A percentile compares a stretch with the other conserved stretches of the same genome.
These are phyloP conservation scores for Salvelinus alpinus DNA, from an alignment of 2,113 vertebrate species.

Conservation along the genomic window DNA sequence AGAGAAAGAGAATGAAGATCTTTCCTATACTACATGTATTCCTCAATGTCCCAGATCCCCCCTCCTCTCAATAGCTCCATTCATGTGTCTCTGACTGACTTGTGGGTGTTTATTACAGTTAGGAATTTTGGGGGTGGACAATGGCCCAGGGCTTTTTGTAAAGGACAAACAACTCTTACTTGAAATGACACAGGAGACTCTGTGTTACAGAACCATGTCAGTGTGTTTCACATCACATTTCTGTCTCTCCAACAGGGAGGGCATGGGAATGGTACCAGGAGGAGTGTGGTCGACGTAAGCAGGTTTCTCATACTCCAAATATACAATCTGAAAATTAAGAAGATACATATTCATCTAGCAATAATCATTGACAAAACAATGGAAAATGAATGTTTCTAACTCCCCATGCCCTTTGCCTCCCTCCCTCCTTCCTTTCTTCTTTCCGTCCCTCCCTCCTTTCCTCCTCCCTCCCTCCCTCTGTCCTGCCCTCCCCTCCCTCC, in stretches of 20 bases:
- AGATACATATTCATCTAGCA: not conserved
- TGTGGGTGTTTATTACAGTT: constrained; percentile 9
- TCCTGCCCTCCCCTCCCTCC: too few species aligned
- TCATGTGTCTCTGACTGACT: constrained; percentile 6
- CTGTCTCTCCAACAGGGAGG: constrained; percentile 52
- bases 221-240: not conserved
- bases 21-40: not conserved
- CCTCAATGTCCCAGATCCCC: too few species aligned
- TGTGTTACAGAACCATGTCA: not conserved
- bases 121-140: not conserved
- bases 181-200: not conserved
- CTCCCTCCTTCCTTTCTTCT: too few species aligned
- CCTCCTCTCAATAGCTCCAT: constrained; percentile 27
- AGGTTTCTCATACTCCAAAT: not conserved
- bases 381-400: not conserved
- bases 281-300: constrained; percentile 52
- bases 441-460: too few species aligned
- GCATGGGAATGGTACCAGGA: constrained; percentile 45
- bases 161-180: not conserved
- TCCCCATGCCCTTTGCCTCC: not conserved
- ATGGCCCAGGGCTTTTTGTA: not conserved
- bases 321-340: not conserved
- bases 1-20: too few species aligned
- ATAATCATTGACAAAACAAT: not conserved
- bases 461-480: too few species aligned